A percentile compares a stretch with the other conserved stretches of the same genome.
Evolutionary conservation across 2,113 vertebrate genomes (phyloP).

Genomic region (Eurypyga helias): DNA sequence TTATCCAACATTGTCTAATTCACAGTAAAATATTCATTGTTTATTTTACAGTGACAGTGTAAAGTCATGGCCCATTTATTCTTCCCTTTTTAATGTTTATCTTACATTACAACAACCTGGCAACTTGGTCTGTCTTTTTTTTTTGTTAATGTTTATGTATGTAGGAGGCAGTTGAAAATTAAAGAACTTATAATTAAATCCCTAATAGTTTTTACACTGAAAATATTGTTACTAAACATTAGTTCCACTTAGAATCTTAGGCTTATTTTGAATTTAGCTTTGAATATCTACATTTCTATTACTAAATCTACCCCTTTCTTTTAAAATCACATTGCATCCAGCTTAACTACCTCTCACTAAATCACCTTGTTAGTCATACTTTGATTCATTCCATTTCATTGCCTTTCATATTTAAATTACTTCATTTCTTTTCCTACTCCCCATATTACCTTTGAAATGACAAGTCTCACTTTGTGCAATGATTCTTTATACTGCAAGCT

Average conservation of each 20-base stretch:
- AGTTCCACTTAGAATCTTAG: not conserved
- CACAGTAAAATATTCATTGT: not conserved
- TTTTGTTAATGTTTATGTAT: not conserved
- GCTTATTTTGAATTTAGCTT: not conserved
- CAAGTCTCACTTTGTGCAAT: not conserved
- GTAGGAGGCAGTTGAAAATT: not conserved
- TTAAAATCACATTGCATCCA: constrained; percentile 2
- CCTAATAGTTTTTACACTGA: not conserved
- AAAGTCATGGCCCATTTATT: not conserved
- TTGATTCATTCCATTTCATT: constrained; percentile 52
- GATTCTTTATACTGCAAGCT: not conserved
- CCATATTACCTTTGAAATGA: not conserved
- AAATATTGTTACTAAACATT: not conserved
- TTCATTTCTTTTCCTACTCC: constrained; percentile 3
- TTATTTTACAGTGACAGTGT: not conserved
- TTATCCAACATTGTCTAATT: not conserved
- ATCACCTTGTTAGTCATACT: constrained; percentile 43
- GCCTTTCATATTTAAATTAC: constrained; percentile 49
- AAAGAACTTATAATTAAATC: not conserved
- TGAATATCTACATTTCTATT: not conserved
- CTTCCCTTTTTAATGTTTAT: not conserved
- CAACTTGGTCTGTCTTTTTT: not conserved
- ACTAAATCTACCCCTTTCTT: not conserved
- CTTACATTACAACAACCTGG: not conserved
- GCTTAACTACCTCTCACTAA: not conserved